Base-by-base conservation (phyloP, 1,140 invertebrate species). In the Nasonia vitripennis region DNA sequence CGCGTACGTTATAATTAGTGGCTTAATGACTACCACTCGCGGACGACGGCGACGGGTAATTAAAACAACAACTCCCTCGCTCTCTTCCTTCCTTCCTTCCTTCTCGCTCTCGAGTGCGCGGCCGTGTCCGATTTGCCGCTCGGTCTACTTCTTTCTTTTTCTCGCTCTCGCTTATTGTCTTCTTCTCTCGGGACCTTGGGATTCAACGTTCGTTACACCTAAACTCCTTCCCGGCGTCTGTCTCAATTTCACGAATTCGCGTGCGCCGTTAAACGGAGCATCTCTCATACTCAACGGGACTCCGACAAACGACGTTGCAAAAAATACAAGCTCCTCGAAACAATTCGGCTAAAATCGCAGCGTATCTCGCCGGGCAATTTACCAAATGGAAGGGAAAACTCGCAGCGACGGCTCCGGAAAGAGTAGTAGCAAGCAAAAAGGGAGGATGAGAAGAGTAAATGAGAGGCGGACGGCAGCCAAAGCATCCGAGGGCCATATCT, bases 1-100 rank as follows among this genome's bases (percentile, higher is more conserved):
- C 90, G 88, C 91, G 90, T 91, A 91, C 92, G 91, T 93, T 93
- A 93, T 93, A 93, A 93, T 93, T 93, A 93, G 93, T 90, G 91
- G 92, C 90, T 93, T 93, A 93, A 93, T 92, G 91, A 93, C 91
- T 91, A 87, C 88, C 91, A 91, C 91, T 91, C 89, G 78, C 89
- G 70, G 34, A 37, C 27, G 88, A 89, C 89, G 90, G 90, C 91
- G 91, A 91, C 90, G 92, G 91, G 91, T 93, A 92, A 93, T 93
- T 93, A 93, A 93, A 93, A 93, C 91, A 91, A 92, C 89, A 90
- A 91, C 89, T 91, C 89, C 83, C 83, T 17, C 75, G 27, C 67
- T 67, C 71, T 73, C 86, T 87, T 82, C 34, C 51, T 73, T 23
- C 5, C 75, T 41, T 41, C 62, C 48, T 37, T 86, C 77, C 86